A percentile compares a stretch with the other conserved stretches of the same genome.
Evolutionary conservation across 2,888 invertebrate species (phyloP).

Genomic region (Dolomedes plantarius): DNA sequence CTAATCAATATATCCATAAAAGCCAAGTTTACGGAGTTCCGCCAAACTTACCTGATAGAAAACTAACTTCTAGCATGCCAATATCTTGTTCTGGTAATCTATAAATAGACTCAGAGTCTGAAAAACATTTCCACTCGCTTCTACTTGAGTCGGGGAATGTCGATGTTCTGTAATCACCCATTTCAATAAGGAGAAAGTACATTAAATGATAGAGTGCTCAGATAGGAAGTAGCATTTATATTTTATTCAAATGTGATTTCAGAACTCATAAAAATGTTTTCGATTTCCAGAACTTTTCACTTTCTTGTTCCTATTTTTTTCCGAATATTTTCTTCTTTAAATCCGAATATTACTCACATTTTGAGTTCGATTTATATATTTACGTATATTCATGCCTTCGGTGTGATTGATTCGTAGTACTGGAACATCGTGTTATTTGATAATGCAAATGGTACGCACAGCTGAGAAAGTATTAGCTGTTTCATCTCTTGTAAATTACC

Average conservation of each 20-base stretch:
- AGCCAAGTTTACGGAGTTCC: neutral
- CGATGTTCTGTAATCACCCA: neutral
- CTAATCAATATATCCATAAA: neutral
- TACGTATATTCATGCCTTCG: too few relatives aligned
- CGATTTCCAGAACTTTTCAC: neutral
- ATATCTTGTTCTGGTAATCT: neutral
- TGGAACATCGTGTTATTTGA: too few relatives aligned
- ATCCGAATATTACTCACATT: too few relatives aligned
- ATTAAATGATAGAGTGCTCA: neutral
- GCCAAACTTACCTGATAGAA: neutral
- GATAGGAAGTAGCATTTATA: neutral
- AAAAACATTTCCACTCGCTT: too few relatives aligned
- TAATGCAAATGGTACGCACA: too few relatives aligned
- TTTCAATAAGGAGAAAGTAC: neutral
- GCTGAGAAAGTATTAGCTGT: too few relatives aligned
- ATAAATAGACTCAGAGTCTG: conserved; percentile 7
- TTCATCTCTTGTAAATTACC: too few relatives aligned
- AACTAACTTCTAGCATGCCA: neutral
- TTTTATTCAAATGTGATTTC: neutral
- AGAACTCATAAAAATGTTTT: neutral
- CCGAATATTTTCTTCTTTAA: too few relatives aligned
- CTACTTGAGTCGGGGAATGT: neutral
- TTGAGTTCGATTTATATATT: too few relatives aligned
- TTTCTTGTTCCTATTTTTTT: neutral
- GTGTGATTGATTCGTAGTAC: too few relatives aligned